Evolutionary conservation across 2,888 invertebrate genomes (phyloP).

Genomic region (Lepidocyrtinus sp.): DNA sequence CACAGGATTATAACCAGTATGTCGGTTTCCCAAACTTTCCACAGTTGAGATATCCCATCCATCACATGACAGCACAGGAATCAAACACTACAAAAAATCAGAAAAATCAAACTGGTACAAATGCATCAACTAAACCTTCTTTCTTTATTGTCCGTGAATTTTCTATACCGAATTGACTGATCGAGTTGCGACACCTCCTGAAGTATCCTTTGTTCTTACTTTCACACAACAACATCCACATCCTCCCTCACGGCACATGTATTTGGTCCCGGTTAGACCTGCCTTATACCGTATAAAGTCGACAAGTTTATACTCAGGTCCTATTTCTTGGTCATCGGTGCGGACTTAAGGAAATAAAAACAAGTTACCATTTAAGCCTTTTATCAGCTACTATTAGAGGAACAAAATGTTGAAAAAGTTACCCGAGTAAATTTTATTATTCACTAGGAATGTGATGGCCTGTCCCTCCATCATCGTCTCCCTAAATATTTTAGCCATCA

Average conservation of each 20-base stretch:
- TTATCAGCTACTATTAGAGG: not conserved
- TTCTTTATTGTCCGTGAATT: slow-evolving; percentile 71
- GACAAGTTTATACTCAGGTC: slow-evolving; percentile 60
- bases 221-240: slow-evolving; percentile 78
- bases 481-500: not conserved
- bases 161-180: slow-evolving; percentile 79
- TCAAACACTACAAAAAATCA: slow-evolving; percentile 72
- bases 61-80: slow-evolving; percentile 76
- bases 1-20: slow-evolving; percentile 80
- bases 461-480: not conserved
- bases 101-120: slow-evolving; percentile 23
- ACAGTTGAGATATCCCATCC: slow-evolving; percentile 82
- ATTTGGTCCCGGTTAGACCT: slow-evolving; percentile 62
- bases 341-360: slow-evolving; percentile 18
- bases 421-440: slow-evolving; percentile 11
- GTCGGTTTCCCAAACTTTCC: slow-evolving; percentile 81
- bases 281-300: slow-evolving; percentile 66
- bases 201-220: slow-evolving; percentile 51
- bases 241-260: slow-evolving; percentile 76
- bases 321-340: slow-evolving; percentile 25
- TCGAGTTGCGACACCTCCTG: slow-evolving; percentile 74
- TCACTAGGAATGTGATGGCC: not conserved
- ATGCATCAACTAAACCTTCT: slow-evolving; percentile 64
- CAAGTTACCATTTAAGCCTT: not conserved
- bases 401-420: not conserved